These are phyloP conservation scores for Schizothorax lantsangensis DNA, from an alignment of 2,797 vertebrate genomes.

Conservation along the genomic window DNA sequence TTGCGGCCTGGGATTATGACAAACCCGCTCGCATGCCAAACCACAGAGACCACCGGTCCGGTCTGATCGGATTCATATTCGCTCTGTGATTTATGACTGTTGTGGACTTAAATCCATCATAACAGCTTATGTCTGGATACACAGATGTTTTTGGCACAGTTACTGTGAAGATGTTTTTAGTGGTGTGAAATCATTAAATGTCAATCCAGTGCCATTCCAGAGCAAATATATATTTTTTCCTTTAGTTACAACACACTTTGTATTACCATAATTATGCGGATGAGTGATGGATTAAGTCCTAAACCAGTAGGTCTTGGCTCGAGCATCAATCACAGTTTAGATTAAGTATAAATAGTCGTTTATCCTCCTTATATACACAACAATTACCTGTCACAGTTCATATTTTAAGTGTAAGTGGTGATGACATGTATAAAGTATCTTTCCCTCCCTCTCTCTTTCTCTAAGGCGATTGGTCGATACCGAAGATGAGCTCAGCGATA, in stretches of 20 bases:
- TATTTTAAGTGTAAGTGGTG: neutral
- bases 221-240: neutral
- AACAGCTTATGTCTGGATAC: slow-evolving; percentile 6
- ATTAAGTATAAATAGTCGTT: neutral
- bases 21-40: slow-evolving; percentile 51
- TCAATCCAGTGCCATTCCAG: neutral
- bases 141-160: slow-evolving; percentile 22
- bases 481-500: slow-evolving; percentile 97
- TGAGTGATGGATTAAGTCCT: slow-evolving; percentile 30
- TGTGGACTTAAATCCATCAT: neutral
- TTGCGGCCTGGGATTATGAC: slow-evolving; percentile 69
- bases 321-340: slow-evolving; percentile 6
- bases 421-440: neutral
- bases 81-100: neutral
- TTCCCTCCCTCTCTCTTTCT: neutral
- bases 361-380: neutral
- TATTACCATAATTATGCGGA: slow-evolving; percentile 43
- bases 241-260: neutral
- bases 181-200: neutral
- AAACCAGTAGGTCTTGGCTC: neutral
- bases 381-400: neutral
- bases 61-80: slow-evolving; percentile 19
- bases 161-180: neutral
- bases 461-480: slow-evolving; percentile 93
- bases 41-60: slow-evolving; percentile 13